Base-by-base conservation (phyloP, 1,140 invertebrate genomes). In the Laupala kohalensis region DNA sequence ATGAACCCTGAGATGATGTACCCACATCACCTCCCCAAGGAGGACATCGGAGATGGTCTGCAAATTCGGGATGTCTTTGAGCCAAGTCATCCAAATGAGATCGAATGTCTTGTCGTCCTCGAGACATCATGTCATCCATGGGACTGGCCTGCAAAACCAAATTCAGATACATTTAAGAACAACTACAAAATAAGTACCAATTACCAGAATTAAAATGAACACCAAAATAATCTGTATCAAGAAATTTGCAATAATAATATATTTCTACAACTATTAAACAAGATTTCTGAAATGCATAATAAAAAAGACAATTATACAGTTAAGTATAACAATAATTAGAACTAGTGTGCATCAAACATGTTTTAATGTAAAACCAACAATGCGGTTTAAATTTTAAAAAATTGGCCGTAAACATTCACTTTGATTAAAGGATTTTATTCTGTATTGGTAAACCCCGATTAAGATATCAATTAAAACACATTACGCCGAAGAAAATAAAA, bases 51-150 rank as follows among this genome's bases (percentile, higher is more conserved):
- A 88, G 74, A 69, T 86, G 85, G 67, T 86, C 84, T 0, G 86
- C 85, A 29, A 87, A 83, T 73, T 87, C 86, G n/a, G 86, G 86
- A 76, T 87, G 85, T 3, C 86, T 78, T 19, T 83, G 76, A 0
- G 85, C 86, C 69, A 88, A 77, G 71, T 87, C 82, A 76, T 87
- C 84, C 19, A 87, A 76, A 69, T 84, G 84, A 0, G 83, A 79
- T n/a, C 83, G 78, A 9, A 86, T 81, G 74, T 84, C 78, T 78
- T 76, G 62, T 70, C 71, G 67, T 3, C 71, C 65, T 63, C 65
- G 24, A 24, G 71, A 53, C 69, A 70, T 70, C 69, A 64, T 70
- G 25, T 71, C 71, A n/a, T 73, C 68, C 13, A 70, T 65, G 23
- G 70, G 70, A 25, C 67, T 27, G 29, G 67, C 27, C 67, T 68